Evolutionary conservation across 2,888 invertebrate genomes (phyloP), one percentile per base, ranked within the genome.

Genomic region (Idaea straminata): DNA sequence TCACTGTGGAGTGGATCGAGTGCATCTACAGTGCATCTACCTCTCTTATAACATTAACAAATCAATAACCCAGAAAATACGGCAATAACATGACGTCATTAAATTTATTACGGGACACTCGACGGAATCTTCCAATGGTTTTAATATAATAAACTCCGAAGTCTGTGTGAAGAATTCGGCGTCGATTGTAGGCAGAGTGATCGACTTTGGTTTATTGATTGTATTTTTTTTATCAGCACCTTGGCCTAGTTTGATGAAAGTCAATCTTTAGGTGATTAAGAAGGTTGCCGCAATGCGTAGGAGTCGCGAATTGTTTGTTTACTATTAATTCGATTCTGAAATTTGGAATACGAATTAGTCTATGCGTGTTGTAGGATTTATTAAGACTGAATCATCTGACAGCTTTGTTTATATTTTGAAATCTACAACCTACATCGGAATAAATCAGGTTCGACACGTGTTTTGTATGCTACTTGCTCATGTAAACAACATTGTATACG

Each of bases 151-250:
- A 59, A 64, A 63, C 63, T 62, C 63, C 47, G 57, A 47, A 66
- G 35, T 68, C 61, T 69, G 36, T 66, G 61, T 68, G 68, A 67
- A 66, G 69, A 69, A 62, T 69, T 66, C 59, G 38, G 58, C 63
- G 65, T 64, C 65, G 68, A 68, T 69, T 74, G 63, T 66, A 59
- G 67, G 68, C 66, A 64, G 66, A 71, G 63, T 66, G 63, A 66
- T 16, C 65, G 68, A 60, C 34, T 34, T 36, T 57, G 13, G 16
- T 64, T 63, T 71, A 66, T 67, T 69, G 73, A 73, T 76, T 73
- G 70, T 64, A 57, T 35, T 25, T 64, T 69, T 76, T 69, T 76
- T 75, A 80, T 77, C 75, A 72, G 72, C 63, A 64, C 75, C 75
- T 76, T 79, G 79, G 65, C 76, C 77, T 64, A 74, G 69, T 76